These are phyloP conservation scores for Styela plicata DNA, from an alignment of 23 tunicate genomes.

Conservation along the genomic window DNA sequence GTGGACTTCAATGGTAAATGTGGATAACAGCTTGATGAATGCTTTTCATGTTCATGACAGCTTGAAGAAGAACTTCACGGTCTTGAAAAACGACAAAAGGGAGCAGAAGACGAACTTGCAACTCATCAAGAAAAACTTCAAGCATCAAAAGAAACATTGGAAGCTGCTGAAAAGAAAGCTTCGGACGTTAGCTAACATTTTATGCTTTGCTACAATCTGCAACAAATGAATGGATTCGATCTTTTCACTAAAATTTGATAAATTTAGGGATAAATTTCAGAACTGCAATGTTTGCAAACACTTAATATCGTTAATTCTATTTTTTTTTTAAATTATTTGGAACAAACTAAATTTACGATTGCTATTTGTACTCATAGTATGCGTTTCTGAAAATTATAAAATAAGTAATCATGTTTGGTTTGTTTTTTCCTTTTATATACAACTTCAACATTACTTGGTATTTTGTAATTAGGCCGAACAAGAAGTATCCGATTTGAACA, in stretches of 20 bases:
- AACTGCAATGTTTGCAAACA: too few species aligned
- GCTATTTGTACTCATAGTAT: too few species aligned
- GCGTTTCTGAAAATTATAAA: background rate
- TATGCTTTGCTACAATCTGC: too few species aligned
- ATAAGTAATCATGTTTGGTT: background rate
- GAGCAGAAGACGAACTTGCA: slow-evolving; percentile 30
- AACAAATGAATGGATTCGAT: too few species aligned
- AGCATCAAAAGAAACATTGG: slow-evolving; percentile 4
- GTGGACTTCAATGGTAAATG: too few species aligned
- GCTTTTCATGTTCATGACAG: too few species aligned
- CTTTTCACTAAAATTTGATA: too few species aligned
- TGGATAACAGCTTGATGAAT: too few species aligned
- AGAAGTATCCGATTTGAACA: slow-evolving; percentile 23
- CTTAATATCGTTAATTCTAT: too few species aligned
- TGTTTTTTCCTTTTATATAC: background rate
- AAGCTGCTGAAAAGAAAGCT: slow-evolving; percentile 35
- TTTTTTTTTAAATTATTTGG: too few species aligned
- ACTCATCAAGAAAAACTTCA: slow-evolving; percentile 17
- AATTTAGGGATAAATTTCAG: background rate
- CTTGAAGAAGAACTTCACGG: slow-evolving; percentile 33
- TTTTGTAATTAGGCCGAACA: slow-evolving; percentile 10
- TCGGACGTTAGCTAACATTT: slow-evolving; percentile 18
- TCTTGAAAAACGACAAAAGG: slow-evolving; percentile 25
- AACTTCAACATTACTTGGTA: too few species aligned
- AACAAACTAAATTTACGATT: too few species aligned